Evolutionary conservation across 2,888 invertebrate genomes (phyloP), one percentile per base, ranked within the genome.

Genomic region (Mystacides longicornis): DNA sequence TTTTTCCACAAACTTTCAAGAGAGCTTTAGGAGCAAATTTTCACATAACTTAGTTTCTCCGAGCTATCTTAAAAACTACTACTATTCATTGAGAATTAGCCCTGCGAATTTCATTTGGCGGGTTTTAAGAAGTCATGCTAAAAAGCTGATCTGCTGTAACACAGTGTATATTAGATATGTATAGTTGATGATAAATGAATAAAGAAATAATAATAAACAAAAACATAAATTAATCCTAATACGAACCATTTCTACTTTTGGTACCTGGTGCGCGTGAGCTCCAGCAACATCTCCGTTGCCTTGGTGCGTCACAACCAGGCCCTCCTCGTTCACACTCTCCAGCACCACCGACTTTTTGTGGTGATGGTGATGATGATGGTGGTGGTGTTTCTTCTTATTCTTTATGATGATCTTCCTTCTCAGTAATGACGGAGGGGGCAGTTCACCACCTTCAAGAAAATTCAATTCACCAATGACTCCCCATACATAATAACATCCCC

Each of bases 391-490:
- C 75, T 94, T 94, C 75, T 96, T 96, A 71, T 97, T 97, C 74
- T 97, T 97, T 64, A 97, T 93, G 62, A 97, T 90, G 64, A 97
- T 96, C 75, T 95, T 96, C 63, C 92, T 81, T 61, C 86, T 87
- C 55, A 97, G 75, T 57, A 83, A 67, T 33, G 87, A 81, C 1
- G 96, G 96, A 52, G 94, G 89, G 37, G 96, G 96, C 62, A 97
- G 75, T 60, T 88, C 83, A 65, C 82, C 75, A 69, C 91, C 93
- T 81, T n/a, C n/a, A n/a, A n/a, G n/a, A n/a, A n/a, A 64, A 63
- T 54, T n/a, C 4, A 9, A 23, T 7, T 46, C 7, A 14, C 7
- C 16, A 43, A 43, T n/a, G 16, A 14, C 7, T n/a, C 16, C 43
- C 7, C 14, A 31, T 31, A 31, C 7, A 31, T 31, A 31, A 7